A percentile compares a stretch with the other conserved stretches of the same genome.
Evolutionary conservation across 1,140 invertebrate genomes (phyloP).

Genomic region (Leptinotarsa undecemlineata): DNA sequence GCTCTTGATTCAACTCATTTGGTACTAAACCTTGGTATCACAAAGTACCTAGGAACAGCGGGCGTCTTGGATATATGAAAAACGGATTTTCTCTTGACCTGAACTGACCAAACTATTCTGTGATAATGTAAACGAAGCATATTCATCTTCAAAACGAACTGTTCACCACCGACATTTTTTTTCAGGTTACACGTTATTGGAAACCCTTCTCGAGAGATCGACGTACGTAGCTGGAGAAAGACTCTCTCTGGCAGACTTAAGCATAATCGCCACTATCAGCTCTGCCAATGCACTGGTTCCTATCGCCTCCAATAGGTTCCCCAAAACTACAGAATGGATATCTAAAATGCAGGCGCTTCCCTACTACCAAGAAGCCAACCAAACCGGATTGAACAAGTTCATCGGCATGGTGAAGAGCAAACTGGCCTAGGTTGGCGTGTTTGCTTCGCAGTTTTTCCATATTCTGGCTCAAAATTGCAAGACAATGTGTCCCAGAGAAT

Average conservation of each 20-base stretch:
- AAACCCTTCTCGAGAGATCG: slow-evolving; percentile 32
- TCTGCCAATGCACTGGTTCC: slow-evolving; percentile 51
- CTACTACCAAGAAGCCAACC: slow-evolving; percentile 39
- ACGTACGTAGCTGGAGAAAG: slow-evolving; percentile 50
- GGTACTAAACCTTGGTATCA: too few species aligned
- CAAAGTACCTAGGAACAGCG: too few species aligned
- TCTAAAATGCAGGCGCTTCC: slow-evolving; percentile 38
- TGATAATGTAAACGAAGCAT: neutral
- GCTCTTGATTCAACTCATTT: too few species aligned
- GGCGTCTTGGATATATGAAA: too few species aligned
- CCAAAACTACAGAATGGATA: slow-evolving; percentile 43
- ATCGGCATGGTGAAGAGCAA: slow-evolving; percentile 29
- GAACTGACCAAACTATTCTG: neutral
- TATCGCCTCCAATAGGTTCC: slow-evolving; percentile 38
- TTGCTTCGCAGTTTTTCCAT: too few species aligned
- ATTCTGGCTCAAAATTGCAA: too few species aligned
- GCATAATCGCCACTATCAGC: slow-evolving; percentile 47
- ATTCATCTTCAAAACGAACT: neutral
- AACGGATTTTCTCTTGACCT: neutral
- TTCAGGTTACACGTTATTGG: slow-evolving; percentile 35
- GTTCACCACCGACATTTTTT: neutral
- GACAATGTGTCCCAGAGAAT: too few species aligned
- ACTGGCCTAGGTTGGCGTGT: neutral
- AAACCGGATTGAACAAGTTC: slow-evolving; percentile 34
- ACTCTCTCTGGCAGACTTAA: slow-evolving; percentile 60